These are phyloP conservation scores for Microtus obscurus DNA, from an alignment of 2,797 vertebrate species.

Conservation along the genomic window DNA sequence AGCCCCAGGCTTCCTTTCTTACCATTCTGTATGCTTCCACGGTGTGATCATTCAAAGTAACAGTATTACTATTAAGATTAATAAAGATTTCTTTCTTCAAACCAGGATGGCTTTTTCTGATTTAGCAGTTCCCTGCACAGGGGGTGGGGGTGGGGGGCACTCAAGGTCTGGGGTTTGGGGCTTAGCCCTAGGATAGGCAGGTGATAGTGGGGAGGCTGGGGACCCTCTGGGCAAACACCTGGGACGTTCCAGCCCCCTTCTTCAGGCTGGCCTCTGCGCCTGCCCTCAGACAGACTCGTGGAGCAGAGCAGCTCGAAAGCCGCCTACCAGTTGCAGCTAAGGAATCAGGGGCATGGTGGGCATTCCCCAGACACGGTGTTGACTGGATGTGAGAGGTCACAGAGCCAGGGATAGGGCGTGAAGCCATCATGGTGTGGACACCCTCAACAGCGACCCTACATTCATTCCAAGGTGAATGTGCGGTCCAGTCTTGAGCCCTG, in stretches of 20 bases:
- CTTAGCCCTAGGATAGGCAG: background rate
- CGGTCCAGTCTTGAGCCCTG: too few relatives aligned
- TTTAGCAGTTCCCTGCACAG: slow-evolving; percentile 36
- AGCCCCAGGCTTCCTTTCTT: slow-evolving; percentile 86
- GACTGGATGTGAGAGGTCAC: background rate
- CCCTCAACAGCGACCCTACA: background rate
- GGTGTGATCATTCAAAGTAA: slow-evolving; percentile 92
- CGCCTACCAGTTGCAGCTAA: background rate
- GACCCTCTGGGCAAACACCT: background rate
- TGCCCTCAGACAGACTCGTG: accelerated
- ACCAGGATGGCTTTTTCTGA: slow-evolving; percentile 85
- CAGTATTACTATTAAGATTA: slow-evolving; percentile 94
- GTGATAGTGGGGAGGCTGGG: background rate
- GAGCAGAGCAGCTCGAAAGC: accelerated
- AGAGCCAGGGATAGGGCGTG: background rate
- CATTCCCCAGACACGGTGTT: background rate
- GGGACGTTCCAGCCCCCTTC: too few relatives aligned
- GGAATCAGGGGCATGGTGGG: too few relatives aligned
- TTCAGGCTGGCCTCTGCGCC: background rate
- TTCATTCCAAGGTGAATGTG: background rate
- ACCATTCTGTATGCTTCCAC: slow-evolving; percentile 93
- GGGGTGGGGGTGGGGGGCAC: background rate
- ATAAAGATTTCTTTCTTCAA: slow-evolving; percentile 98
- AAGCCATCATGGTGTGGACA: too few relatives aligned
- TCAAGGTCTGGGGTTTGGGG: background rate